Conservation (phyloP, 2,113 vertebrate genomes). For the Egretta garzetta region DNA sequence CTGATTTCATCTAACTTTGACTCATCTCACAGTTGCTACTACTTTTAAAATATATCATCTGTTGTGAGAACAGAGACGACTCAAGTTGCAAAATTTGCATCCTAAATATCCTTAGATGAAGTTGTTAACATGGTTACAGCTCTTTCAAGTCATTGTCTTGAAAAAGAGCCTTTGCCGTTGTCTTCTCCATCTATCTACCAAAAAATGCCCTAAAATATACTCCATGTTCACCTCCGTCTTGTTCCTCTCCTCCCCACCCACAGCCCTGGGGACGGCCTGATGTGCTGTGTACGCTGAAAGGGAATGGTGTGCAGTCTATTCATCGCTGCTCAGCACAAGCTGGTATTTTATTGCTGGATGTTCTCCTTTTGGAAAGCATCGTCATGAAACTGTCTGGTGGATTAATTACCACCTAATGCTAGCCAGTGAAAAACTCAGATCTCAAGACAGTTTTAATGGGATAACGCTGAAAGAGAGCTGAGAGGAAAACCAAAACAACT, state of each 20-base stretch:
- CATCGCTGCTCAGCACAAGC: neutral
- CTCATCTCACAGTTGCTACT: neutral
- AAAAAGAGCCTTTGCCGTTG: neutral
- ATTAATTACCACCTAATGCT: constrained; percentile 27
- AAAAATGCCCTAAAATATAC: neutral
- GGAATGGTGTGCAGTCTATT: neutral
- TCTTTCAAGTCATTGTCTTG: neutral
- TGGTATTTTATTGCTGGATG: constrained; percentile 35
- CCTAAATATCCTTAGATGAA: neutral
- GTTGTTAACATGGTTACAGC: neutral
- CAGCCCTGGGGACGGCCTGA: neutral
- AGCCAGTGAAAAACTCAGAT: constrained; percentile 16
- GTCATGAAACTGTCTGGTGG: neutral
- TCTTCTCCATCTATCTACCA: neutral
- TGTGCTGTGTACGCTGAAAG: neutral
- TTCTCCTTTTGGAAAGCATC: constrained; percentile 8
- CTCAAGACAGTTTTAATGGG: constrained; percentile 34
- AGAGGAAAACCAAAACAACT: constrained; percentile 32
- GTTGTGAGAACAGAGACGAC: constrained; percentile 4
- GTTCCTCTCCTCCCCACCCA: neutral
- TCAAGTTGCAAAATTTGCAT: neutral
- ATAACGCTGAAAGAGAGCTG: constrained; percentile 34
- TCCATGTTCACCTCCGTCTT: neutral
- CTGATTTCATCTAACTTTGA: neutral
- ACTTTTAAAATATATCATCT: constrained; percentile 20